Percentiles rank a stretch among this genome's conserved stretches.
Conservation (phyloP, 2,113 vertebrate genomes). For the Mustela lutreola region DNA sequence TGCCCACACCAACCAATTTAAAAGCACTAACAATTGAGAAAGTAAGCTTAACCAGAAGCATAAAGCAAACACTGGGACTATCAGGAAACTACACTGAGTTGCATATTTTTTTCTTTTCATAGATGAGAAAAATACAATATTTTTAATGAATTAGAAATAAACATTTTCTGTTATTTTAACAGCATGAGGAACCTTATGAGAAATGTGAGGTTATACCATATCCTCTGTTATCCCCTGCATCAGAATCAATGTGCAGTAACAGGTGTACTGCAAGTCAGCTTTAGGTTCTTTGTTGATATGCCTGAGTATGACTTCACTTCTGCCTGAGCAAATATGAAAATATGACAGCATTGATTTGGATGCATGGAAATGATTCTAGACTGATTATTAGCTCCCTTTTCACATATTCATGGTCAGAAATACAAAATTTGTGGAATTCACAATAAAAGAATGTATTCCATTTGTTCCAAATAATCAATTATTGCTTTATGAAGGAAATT, state of each 20-base stretch:
- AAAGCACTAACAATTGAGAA: background rate
- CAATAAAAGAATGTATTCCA: background rate
- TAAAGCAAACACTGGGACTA: background rate
- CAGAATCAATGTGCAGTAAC: background rate
- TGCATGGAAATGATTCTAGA: background rate
- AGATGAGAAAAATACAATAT: background rate
- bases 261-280: background rate
- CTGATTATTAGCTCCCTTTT: background rate
- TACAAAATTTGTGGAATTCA: background rate
- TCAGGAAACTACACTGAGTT: background rate
- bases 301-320: background rate
- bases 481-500: background rate
- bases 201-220: background rate
- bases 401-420: background rate
- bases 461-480: background rate
- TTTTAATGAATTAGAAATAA: conserved; percentile 46
- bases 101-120: background rate
- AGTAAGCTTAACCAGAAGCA: conserved; percentile 39
- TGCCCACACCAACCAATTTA: conserved; percentile 48
- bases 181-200: accelerated
- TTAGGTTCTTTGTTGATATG: background rate
- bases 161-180: background rate
- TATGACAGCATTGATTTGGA: background rate
- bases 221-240: background rate
- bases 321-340: background rate